Percentiles rank a stretch among this genome's conserved stretches.
These are phyloP conservation scores for Halocaridina rubra DNA, from an alignment of 2,888 invertebrate genomes.

Conservation along the genomic window DNA sequence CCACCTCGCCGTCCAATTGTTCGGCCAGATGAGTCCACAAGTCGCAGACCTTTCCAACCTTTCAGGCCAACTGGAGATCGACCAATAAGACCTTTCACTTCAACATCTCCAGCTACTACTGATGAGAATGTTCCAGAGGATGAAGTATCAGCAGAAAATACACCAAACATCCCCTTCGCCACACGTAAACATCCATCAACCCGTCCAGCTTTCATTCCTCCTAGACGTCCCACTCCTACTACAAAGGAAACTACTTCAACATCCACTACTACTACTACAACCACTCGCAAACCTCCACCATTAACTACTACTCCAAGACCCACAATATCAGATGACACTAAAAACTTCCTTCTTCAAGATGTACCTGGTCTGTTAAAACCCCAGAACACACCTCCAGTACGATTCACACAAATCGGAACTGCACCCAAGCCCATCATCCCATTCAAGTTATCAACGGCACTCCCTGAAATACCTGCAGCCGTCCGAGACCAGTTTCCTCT, in stretches of 20 bases:
- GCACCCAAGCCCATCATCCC: slow-evolving; percentile 44
- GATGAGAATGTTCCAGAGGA: neutral
- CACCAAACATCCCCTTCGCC: neutral
- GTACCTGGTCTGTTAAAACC: slow-evolving; percentile 13
- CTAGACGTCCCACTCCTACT: slow-evolving; percentile 16
- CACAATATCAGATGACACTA: slow-evolving; percentile 32
- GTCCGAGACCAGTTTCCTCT: slow-evolving; percentile 56
- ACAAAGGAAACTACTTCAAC: neutral
- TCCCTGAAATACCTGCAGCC: slow-evolving; percentile 57
- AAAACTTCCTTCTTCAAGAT: slow-evolving; percentile 48
- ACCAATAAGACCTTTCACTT: slow-evolving; percentile 3
- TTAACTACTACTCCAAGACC: neutral
- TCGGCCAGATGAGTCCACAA: neutral
- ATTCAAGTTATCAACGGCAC: slow-evolving; percentile 10
- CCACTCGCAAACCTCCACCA: neutral
- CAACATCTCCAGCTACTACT: neutral
- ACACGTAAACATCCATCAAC: slow-evolving; percentile 17
- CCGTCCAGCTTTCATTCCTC: slow-evolving; percentile 46
- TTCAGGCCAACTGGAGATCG: slow-evolving; percentile 25
- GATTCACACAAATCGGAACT: slow-evolving; percentile 6
- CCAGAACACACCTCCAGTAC: slow-evolving; percentile 10
- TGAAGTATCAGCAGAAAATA: neutral
- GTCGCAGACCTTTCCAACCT: slow-evolving; percentile 30
- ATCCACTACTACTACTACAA: neutral
- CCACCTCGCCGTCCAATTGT: slow-evolving; percentile 14